Conservation (phyloP, 2,113 vertebrate genomes). For the Hippocampus zosterae region DNA sequence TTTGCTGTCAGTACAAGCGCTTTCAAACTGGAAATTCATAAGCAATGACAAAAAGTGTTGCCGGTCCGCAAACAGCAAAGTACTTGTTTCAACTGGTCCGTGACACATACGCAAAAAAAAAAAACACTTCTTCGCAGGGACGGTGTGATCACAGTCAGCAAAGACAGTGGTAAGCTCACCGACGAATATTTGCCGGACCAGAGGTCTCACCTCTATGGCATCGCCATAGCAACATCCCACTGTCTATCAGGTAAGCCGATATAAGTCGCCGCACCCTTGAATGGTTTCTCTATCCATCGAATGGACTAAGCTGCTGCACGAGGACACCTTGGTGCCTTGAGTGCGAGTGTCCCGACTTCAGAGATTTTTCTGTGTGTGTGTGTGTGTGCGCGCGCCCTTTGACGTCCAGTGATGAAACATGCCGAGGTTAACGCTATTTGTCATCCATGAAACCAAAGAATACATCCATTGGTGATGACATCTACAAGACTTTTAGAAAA, state of each 20-base stretch:
- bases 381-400: background rate
- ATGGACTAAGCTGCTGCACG: background rate
- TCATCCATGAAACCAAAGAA: background rate
- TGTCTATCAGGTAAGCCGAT: constrained; percentile 72
- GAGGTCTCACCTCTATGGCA: constrained; percentile 92
- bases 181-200: constrained; percentile 93
- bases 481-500: constrained; percentile 35
- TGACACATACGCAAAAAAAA: no score
- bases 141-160: constrained; percentile 83
- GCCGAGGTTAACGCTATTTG: background rate
- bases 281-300: background rate
- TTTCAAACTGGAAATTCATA: no score
- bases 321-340: background rate
- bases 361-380: background rate
- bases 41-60: no score
- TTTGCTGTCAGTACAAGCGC: no score
- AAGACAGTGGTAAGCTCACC: constrained; percentile 76
- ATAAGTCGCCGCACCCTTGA: background rate
- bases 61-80: no score
- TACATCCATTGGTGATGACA: constrained; percentile 6
- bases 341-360: background rate
- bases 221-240: constrained; percentile 83
- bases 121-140: constrained; percentile 71
- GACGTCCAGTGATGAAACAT: background rate
- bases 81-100: background rate